Percentiles rank a stretch among this genome's conserved stretches.
Evolutionary conservation across 1,140 invertebrate species (phyloP).

Genomic region (Coenobita brevimanus): DNA sequence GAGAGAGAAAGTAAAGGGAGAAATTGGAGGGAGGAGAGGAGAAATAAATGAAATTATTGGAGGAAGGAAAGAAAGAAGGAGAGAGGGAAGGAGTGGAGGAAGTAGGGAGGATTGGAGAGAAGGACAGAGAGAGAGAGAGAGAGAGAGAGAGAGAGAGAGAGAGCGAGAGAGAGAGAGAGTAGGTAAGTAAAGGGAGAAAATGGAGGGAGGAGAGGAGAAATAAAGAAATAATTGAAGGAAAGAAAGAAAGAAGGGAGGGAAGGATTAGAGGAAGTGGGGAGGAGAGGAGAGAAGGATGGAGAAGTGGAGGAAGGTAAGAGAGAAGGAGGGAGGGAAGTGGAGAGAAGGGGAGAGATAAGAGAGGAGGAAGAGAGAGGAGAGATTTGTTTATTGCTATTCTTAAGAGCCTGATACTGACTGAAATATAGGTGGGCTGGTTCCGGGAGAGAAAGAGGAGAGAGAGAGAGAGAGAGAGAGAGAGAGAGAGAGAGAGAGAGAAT

Average conservation of each 20-base stretch:
- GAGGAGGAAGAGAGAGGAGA: neutral
- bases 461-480: no score
- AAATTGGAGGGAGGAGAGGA: no score
- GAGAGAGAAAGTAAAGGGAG: no score
- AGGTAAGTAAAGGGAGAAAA: neutral
- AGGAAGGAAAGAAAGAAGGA: neutral
- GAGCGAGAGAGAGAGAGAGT: neutral
- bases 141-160: neutral
- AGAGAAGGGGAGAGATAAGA: neutral
- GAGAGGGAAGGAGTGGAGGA: neutral
- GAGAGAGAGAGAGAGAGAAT: no score
- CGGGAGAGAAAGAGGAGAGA: no score
- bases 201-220: neutral
- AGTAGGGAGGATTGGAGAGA: neutral
- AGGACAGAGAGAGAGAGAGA: neutral
- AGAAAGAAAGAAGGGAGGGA: neutral
- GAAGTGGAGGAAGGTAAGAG: neutral
- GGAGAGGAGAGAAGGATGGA: no score
- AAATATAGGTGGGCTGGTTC: no score
- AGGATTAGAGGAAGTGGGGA: no score
- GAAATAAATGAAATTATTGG: no score
- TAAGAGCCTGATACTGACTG: no score
- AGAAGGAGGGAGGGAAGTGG: neutral
- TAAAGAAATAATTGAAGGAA: neutral
- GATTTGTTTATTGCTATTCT: no score